Conservation (phyloP, 2,797 vertebrate species). For the Coregonus suidteri region DNA sequence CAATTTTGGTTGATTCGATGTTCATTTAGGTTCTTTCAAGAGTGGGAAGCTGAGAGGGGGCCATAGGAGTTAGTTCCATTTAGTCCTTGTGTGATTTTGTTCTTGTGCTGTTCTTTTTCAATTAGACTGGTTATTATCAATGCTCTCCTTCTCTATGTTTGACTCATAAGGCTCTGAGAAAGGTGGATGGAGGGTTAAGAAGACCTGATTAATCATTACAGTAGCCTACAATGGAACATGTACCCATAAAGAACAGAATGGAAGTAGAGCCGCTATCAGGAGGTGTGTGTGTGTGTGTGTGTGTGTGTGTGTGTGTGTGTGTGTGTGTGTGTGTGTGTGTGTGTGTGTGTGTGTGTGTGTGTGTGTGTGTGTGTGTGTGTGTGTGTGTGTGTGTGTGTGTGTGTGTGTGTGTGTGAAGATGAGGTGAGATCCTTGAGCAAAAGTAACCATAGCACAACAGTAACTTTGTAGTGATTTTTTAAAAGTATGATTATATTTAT, state of each 20-base stretch:
- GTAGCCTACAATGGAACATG: not conserved
- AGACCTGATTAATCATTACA: not conserved
- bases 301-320: not conserved
- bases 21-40: too few relatives aligned
- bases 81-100: too few relatives aligned
- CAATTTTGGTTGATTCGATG: too few relatives aligned
- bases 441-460: constrained; percentile 25
- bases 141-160: too few relatives aligned
- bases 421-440: constrained; percentile 55
- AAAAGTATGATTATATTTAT: constrained; percentile 53
- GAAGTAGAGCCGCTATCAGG: not conserved
- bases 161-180: too few relatives aligned
- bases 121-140: too few relatives aligned
- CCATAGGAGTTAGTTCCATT: too few relatives aligned
- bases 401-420: not conserved
- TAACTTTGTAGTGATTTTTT: constrained; percentile 18
- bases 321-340: not conserved
- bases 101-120: too few relatives aligned
- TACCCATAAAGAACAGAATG: not conserved
- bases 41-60: too few relatives aligned
- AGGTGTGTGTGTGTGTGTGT: constrained; percentile 4
- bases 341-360: not conserved
- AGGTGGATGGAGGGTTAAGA: not conserved
- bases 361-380: not conserved
- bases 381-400: not conserved